These are phyloP conservation scores for Ophthalmolycus amberensis DNA, from an alignment of 2,113 vertebrate species.

Conservation along the genomic window DNA sequence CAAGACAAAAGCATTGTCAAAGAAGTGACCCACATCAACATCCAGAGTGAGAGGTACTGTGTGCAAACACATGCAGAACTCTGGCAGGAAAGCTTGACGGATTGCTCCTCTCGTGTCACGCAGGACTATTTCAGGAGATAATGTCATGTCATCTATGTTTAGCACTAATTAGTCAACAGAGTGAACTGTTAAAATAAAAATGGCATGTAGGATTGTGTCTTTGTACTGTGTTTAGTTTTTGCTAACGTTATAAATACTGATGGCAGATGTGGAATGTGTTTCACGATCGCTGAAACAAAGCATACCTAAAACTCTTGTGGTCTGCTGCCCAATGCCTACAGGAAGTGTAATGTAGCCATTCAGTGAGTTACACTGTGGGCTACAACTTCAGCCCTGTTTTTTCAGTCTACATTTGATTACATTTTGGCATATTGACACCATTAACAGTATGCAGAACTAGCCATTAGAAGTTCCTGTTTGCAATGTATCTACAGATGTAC, in stretches of 20 bases:
- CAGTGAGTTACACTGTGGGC: not conserved
- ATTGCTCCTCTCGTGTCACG: not conserved
- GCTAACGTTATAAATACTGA: not conserved
- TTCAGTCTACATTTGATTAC: not conserved
- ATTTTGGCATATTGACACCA: not conserved
- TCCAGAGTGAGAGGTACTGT: not conserved
- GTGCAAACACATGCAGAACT: conserved; percentile 10
- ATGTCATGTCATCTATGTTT: not conserved
- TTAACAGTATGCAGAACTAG: too few relatives aligned
- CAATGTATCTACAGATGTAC: not conserved
- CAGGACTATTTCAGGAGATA: not conserved
- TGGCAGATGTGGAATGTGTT: not conserved
- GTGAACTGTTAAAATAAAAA: not conserved
- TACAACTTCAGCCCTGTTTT: not conserved
- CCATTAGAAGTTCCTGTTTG: not conserved
- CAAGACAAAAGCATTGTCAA: conserved; percentile 18
- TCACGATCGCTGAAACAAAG: not conserved
- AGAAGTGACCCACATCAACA: conserved; percentile 7
- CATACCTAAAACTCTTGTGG: not conserved
- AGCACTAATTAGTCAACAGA: not conserved
- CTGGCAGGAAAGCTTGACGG: conserved; percentile 15
- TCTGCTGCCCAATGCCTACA: not conserved
- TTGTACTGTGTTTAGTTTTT: not conserved
- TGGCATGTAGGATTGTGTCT: not conserved
- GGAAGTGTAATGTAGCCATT: not conserved